Evolutionary conservation across 2,888 invertebrate genomes (phyloP), one percentile per base, ranked within the genome.

Genomic region (Germaria angustata): DNA sequence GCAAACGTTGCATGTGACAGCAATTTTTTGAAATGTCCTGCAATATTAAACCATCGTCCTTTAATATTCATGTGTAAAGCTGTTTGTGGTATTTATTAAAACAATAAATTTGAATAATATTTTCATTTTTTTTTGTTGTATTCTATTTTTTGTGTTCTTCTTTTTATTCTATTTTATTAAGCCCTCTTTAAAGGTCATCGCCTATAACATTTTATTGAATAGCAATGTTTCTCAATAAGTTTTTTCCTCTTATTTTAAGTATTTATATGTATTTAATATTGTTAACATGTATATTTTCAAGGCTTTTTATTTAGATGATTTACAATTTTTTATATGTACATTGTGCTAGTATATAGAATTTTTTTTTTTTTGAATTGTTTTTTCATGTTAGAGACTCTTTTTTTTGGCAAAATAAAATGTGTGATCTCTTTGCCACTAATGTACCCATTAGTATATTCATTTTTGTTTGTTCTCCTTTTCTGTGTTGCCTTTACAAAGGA

Each of bases 361-460:
- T 44, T 34, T 63, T 53, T 63, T 63, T 32, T 73, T 73, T 63
- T 15, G 15, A 28, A 39, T 53, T 66, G 4, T 34, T 6, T 63
- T 39, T 53, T 24, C 6, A 9, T 36, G n/a, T 65, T 49, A 39
- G 11, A 59, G n/a, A 57, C 13, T 49, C 2, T 36, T 63, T 61
- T 55, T 51, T 80, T 65, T 75, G 63, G 28, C 72, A 81, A 66
- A 82, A 76, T 71, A 75, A 75, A 75, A 81, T 82, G 71, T 82
- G 78, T 81, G 77, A 55, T 73, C 69, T 76, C 49, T 78, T 82
- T 73, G 78, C 82, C 79, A 71, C 69, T 79, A 79, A 82, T 82
- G 82, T 76, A 79, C 75, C 79, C 82, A 79, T 79, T 82, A 79
- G 72, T 51, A 73, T 73, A 66, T 79, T 73, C 34, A 63, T 55